Evolutionary conservation across 2,888 invertebrate genomes (phyloP).

Genomic region (Suillia variegata): DNA sequence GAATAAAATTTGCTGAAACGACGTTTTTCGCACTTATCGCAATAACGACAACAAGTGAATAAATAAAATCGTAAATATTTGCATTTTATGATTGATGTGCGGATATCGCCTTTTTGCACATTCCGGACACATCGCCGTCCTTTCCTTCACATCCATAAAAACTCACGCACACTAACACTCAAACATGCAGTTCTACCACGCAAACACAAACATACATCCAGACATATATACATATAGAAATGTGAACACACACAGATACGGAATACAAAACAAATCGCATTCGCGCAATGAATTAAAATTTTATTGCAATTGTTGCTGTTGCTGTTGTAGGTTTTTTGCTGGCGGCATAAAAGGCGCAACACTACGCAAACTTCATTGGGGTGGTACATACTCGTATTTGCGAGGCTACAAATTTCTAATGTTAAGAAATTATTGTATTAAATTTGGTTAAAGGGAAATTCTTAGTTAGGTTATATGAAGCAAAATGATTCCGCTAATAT

Average conservation of each 20-base stretch:
- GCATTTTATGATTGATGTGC: slow-evolving; percentile 52
- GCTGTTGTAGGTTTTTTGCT: neutral
- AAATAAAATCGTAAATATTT: slow-evolving; percentile 51
- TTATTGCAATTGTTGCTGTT: neutral
- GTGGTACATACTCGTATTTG: no score
- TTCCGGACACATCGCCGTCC: neutral
- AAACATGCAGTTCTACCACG: slow-evolving; percentile 37
- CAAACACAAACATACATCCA: slow-evolving; percentile 10
- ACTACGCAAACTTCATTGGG: no score
- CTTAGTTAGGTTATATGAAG: no score
- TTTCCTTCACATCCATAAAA: neutral
- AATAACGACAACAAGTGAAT: slow-evolving; percentile 30
- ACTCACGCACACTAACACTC: neutral
- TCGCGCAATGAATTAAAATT: slow-evolving; percentile 6
- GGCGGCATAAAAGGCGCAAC: neutral
- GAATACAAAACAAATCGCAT: slow-evolving; percentile 34
- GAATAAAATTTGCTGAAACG: neutral
- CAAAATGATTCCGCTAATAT: no score
- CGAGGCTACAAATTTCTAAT: no score
- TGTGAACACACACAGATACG: slow-evolving; percentile 30
- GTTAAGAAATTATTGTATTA: no score
- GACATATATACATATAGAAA: no score
- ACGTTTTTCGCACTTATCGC: neutral
- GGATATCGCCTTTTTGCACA: slow-evolving; percentile 21
- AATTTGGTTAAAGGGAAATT: no score